Percentiles rank a stretch among this genome's conserved stretches.
Evolutionary conservation across 2,888 invertebrate genomes (phyloP).

Genomic region (Napeogenes inachia): DNA sequence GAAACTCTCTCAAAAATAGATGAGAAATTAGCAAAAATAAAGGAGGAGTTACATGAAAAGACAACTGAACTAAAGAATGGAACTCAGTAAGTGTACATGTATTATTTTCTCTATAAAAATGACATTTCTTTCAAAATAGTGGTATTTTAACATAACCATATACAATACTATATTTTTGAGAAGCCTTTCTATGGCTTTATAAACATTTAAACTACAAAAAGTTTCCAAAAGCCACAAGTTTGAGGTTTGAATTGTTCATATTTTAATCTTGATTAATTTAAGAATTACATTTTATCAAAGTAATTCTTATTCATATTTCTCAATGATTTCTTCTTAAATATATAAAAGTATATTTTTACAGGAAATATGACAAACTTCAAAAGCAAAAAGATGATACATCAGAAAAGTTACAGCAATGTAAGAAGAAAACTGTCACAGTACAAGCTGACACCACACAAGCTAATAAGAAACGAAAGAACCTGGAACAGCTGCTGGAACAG

Average conservation of each 20-base stretch:
- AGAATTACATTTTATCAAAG: too few relatives aligned
- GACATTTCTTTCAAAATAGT: too few relatives aligned
- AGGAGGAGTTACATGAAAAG: slow-evolving; percentile 65
- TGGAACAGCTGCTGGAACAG: slow-evolving; percentile 81
- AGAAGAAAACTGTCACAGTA: slow-evolving; percentile 80
- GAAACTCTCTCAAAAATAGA: slow-evolving; percentile 80
- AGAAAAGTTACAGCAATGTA: slow-evolving; percentile 80
- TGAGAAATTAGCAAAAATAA: slow-evolving; percentile 67
- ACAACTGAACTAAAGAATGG: slow-evolving; percentile 68
- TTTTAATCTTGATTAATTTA: too few relatives aligned
- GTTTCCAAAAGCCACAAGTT: too few relatives aligned
- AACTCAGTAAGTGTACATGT: slow-evolving; percentile 58
- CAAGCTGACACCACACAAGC: slow-evolving; percentile 82
- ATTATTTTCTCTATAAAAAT: neutral
- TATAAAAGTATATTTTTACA: slow-evolving; percentile 37
- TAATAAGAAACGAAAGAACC: slow-evolving; percentile 86
- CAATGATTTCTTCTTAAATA: neutral
- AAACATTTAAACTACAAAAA: neutral
- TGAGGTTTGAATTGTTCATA: too few relatives aligned
- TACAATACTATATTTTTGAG: too few relatives aligned
- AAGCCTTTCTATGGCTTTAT: neutral
- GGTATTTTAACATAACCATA: too few relatives aligned
- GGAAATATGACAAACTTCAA: slow-evolving; percentile 77
- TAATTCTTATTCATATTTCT: neutral
- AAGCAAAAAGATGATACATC: slow-evolving; percentile 78